phyloP scores from a whole-genome alignment of 2,888 invertebrate species.

The Leucophora obtusa region DNA sequence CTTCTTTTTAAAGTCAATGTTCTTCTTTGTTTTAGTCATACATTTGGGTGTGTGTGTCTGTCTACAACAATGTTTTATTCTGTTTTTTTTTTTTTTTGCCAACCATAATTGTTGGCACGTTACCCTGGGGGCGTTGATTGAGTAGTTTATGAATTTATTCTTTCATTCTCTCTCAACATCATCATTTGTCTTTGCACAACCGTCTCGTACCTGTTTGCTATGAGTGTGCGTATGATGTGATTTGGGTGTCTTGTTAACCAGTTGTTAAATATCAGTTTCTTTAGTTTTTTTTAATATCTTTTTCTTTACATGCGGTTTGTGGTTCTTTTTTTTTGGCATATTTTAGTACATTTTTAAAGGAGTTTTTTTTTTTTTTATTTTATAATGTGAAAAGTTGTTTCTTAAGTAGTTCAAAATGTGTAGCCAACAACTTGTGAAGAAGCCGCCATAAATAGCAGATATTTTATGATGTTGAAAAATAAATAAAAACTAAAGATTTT shows the following conservation, averaged over 20 bases:
- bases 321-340: conserved; percentile 26
- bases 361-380: conserved; percentile 9
- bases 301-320: conserved; percentile 10
- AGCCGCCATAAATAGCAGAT: conserved; percentile 40
- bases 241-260: conserved; percentile 57
- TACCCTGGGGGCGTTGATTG: conserved; percentile 66
- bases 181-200: conserved; percentile 48
- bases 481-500: background rate
- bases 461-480: conserved; percentile 12
- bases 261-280: conserved; percentile 53
- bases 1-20: background rate
- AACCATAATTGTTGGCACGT: conserved; percentile 64
- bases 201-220: background rate
- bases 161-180: conserved; percentile 61
- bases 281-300: conserved; percentile 8
- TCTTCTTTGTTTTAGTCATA: conserved; percentile 24
- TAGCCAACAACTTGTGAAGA: conserved; percentile 35
- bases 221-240: conserved; percentile 14
- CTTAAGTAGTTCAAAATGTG: conserved; percentile 46
- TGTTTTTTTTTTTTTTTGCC: conserved; percentile 5
- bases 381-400: conserved; percentile 47
- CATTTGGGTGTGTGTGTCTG: background rate
- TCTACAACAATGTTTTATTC: conserved; percentile 13
- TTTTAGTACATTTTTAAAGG: conserved; percentile 33
- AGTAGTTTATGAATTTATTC: conserved; percentile 64